These are phyloP conservation scores for Noctua janthe DNA, from an alignment of 2,888 invertebrate species.

Conservation along the genomic window DNA sequence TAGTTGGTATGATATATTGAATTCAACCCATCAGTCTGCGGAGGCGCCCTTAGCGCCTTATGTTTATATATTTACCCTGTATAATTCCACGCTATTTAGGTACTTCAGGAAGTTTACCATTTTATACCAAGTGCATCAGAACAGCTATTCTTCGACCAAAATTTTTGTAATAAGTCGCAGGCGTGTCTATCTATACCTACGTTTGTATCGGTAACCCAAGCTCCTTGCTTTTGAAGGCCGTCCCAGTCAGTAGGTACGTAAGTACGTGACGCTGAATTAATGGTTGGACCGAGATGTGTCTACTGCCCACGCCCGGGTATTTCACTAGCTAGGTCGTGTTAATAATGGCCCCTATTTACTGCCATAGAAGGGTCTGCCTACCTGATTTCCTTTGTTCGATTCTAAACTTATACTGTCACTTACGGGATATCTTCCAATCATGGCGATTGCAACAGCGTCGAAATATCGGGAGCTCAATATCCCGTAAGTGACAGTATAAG, in stretches of 20 bases:
- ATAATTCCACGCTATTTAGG: too few species aligned
- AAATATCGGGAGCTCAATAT: too few species aligned
- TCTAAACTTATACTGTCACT: neutral
- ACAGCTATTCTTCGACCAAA: neutral
- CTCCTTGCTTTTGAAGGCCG: slow-evolving; percentile 29
- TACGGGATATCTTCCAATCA: too few species aligned
- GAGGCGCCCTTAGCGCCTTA: too few species aligned
- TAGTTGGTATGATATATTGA: too few species aligned
- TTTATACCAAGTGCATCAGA: neutral
- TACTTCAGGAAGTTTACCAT: neutral
- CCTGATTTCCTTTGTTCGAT: slow-evolving; percentile 5
- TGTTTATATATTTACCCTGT: too few species aligned
- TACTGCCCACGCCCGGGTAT: slow-evolving; percentile 8
- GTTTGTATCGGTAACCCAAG: slow-evolving; percentile 13
- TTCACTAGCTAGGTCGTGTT: slow-evolving; percentile 25
- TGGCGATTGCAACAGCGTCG: too few species aligned
- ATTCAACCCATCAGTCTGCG: too few species aligned
- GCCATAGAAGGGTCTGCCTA: slow-evolving; percentile 12
- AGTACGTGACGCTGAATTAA: slow-evolving; percentile 56
- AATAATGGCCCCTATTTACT: slow-evolving; percentile 40
- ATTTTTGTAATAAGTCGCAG: neutral
- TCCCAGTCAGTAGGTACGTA: slow-evolving; percentile 5
- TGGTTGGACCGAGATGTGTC: slow-evolving; percentile 27
- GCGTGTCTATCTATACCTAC: neutral
- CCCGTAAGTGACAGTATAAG: too few species aligned